A percentile compares a stretch with the other conserved stretches of the same genome.
Evolutionary conservation across 2,113 vertebrate genomes (phyloP).

Genomic region (Panthera leo): DNA sequence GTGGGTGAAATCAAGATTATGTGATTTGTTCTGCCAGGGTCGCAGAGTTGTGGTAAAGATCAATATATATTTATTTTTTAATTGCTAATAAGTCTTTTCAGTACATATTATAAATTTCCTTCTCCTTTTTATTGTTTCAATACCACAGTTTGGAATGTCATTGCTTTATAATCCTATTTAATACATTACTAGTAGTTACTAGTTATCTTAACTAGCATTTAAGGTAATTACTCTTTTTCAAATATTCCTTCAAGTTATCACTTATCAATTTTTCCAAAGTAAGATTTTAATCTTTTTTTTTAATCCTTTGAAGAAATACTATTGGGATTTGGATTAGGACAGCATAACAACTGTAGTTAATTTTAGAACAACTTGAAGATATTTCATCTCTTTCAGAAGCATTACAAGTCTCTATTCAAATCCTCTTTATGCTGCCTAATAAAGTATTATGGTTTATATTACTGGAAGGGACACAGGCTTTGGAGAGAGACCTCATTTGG

Average conservation of each 20-base stretch:
- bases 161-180: conserved; percentile 15
- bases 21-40: neutral
- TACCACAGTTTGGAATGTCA: neutral
- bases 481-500: neutral
- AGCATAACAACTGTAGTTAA: neutral
- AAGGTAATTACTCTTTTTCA: conserved; percentile 31
- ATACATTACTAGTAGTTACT: neutral
- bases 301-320: neutral
- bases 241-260: neutral
- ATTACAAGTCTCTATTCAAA: neutral
- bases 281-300: conserved; percentile 36
- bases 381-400: neutral
- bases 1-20: conserved; percentile 33
- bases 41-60: conserved; percentile 1
- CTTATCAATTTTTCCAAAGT: neutral
- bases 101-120: neutral
- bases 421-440: neutral
- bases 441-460: neutral
- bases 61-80: neutral
- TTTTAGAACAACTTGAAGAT: neutral
- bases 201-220: neutral
- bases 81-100: neutral
- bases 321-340: neutral
- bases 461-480: neutral
- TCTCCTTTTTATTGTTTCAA: neutral